Evolutionary conservation across 2,113 vertebrate genomes (phyloP), one percentile per base, ranked within the genome.

Genomic region (Prietella phreatophila): DNA sequence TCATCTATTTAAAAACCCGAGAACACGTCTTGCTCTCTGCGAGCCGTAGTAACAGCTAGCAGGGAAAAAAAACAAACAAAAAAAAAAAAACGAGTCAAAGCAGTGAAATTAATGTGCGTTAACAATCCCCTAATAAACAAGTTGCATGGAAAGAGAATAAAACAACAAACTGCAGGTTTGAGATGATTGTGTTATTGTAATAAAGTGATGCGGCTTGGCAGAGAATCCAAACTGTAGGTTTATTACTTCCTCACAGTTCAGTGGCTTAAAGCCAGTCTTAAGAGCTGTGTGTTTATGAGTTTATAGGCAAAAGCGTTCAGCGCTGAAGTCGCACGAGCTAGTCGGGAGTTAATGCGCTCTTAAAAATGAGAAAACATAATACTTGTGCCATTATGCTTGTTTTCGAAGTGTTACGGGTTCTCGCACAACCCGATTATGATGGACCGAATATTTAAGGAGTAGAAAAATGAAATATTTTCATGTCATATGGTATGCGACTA

Each of bases 1-100:
- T 90, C 91, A 89, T 73, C 91, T 65, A 53, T 89, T 89, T 83
- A 58, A 88, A 82, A 86, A 36, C 25, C 88, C 84, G 85, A 86
- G 83, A 89, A 88, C 71, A 80, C 63, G 55, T 60, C n/a, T 60
- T 82, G 65, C 33, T 39, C 83, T 88, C 87, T 27, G 53, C 73
- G 80, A 86, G 61, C 69, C 60, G 85, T 73, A 83, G 80, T 83
- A 90, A 78, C 47, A 33, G 36, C 67, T 60, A 25, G 1, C 20
- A 30, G 50, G 25, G 9, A 4, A 4, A 39, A 42, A 30, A 55
- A 87, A 50, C 39, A 87, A 89, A 36, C 36, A 36, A 36, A 55
- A 87, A 50, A 53, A 87, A 89, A 36, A 1, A 36, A 36, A 19
- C 0, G 6, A 76, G 27, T 27, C 39, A 58, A 58, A 76, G 2